Evolutionary conservation across 2,113 vertebrate genomes (phyloP).

Genomic region (Petaurus breviceps): DNA sequence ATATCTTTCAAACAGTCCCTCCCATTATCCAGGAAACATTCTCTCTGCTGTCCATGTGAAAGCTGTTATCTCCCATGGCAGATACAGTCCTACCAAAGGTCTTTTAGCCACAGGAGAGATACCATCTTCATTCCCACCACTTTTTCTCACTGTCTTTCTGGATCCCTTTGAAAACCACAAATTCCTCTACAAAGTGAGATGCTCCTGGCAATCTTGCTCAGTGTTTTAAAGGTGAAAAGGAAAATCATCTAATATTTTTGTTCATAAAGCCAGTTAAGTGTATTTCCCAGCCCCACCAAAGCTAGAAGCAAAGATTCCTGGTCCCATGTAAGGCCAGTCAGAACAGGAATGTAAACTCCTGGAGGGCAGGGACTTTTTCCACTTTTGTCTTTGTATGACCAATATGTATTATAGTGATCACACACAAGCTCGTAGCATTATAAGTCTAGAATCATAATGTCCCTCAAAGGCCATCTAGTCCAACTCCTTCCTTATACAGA

Average conservation of each 20-base stretch:
- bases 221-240: slow-evolving; percentile 22
- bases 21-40: slow-evolving; percentile 76
- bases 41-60: slow-evolving; percentile 67
- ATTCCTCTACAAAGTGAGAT: slow-evolving; percentile 52
- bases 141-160: slow-evolving; percentile 44
- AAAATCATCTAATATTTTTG: slow-evolving; percentile 14
- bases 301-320: slow-evolving; percentile 38
- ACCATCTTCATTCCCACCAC: slow-evolving; percentile 37
- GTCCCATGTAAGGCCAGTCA: neutral
- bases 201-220: slow-evolving; percentile 17
- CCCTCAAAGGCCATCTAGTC: neutral
- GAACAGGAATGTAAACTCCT: slow-evolving; percentile 9
- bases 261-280: neutral
- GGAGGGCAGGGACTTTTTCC: slow-evolving; percentile 36
- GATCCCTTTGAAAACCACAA: slow-evolving; percentile 57
- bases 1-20: slow-evolving; percentile 71
- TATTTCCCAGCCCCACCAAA: neutral
- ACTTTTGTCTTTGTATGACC: neutral
- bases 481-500: slow-evolving; percentile 24
- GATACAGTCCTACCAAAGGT: slow-evolving; percentile 50
- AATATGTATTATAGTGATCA: neutral
- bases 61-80: slow-evolving; percentile 77
- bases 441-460: slow-evolving; percentile 11
- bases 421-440: neutral
- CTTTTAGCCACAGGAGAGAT: slow-evolving; percentile 40